Evolutionary conservation across 2,113 vertebrate genomes (phyloP).

Genomic region (Phainopepla nitens): DNA sequence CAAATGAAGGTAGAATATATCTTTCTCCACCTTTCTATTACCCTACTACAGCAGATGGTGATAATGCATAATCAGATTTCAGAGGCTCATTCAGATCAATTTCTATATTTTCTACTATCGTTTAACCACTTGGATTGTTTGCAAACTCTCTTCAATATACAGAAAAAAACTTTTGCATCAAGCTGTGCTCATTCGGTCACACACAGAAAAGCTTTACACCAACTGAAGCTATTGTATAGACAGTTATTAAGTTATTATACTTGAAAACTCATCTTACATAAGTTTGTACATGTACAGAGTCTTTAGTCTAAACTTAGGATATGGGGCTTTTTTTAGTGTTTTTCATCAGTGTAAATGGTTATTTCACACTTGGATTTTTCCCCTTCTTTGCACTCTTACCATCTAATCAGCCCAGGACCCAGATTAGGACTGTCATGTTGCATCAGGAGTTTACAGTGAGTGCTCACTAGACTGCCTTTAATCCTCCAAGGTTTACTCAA

Average conservation of each 20-base stretch:
- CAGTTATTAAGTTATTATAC: neutral
- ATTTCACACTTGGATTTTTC: neutral
- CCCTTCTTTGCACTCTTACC: neutral
- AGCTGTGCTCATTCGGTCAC: slow-evolving; percentile 68
- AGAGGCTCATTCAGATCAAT: slow-evolving; percentile 39
- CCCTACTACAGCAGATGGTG: slow-evolving; percentile 45
- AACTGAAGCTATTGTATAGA: neutral
- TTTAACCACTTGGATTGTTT: slow-evolving; percentile 72
- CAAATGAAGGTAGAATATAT: neutral
- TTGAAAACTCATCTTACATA: neutral
- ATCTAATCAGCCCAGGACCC: slow-evolving; percentile 60
- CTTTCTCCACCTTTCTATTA: neutral
- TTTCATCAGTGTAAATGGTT: neutral
- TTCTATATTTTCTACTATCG: slow-evolving; percentile 57
- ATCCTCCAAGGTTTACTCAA: slow-evolving; percentile 78
- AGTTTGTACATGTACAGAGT: neutral
- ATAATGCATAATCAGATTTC: slow-evolving; percentile 64
- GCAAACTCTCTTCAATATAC: slow-evolving; percentile 68
- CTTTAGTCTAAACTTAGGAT: neutral
- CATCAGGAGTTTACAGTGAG: slow-evolving; percentile 70
- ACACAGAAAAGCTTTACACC: slow-evolving; percentile 26
- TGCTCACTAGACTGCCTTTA: slow-evolving; percentile 72
- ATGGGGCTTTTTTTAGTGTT: neutral
- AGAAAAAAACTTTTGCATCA: slow-evolving; percentile 55
- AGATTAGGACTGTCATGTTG: slow-evolving; percentile 77